These are phyloP conservation scores for Biston betularia DNA, from an alignment of 2,888 invertebrate genomes.

Conservation along the genomic window DNA sequence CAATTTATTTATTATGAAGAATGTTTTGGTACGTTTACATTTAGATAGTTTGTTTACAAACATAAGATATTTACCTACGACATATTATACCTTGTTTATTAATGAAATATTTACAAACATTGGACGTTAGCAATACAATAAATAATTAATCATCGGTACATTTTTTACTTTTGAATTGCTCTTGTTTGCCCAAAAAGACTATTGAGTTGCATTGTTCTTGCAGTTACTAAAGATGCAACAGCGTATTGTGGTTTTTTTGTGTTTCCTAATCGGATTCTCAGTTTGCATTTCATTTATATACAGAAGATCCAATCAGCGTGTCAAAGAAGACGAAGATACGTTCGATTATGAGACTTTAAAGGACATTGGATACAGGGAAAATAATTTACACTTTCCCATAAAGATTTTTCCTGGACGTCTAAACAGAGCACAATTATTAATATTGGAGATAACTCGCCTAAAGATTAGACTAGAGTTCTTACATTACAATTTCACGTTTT, in stretches of 20 bases:
- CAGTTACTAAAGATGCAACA: constrained; percentile 1
- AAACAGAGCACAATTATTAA: background rate
- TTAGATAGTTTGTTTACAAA: background rate
- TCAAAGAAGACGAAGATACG: background rate
- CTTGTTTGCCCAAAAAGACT: background rate
- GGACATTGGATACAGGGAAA: background rate
- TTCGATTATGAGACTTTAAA: background rate
- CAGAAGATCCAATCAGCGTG: background rate
- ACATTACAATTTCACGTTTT: constrained; percentile 2
- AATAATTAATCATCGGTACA: background rate
- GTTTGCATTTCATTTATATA: background rate
- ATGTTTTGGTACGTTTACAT: background rate
- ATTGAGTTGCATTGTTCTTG: background rate
- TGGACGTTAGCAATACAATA: background rate
- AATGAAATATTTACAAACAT: background rate
- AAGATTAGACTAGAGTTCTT: constrained; percentile 69
- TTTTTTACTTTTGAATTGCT: constrained; percentile 1
- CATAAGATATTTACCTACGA: background rate
- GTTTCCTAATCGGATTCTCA: constrained; percentile 2
- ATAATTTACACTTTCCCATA: background rate
- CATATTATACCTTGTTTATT: background rate
- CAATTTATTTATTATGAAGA: no score
- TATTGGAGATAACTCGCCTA: constrained; percentile 40
- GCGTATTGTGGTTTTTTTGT: background rate
- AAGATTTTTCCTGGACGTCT: background rate